Conservation (phyloP, 2,113 vertebrate genomes). For the Sitta europaea region DNA sequence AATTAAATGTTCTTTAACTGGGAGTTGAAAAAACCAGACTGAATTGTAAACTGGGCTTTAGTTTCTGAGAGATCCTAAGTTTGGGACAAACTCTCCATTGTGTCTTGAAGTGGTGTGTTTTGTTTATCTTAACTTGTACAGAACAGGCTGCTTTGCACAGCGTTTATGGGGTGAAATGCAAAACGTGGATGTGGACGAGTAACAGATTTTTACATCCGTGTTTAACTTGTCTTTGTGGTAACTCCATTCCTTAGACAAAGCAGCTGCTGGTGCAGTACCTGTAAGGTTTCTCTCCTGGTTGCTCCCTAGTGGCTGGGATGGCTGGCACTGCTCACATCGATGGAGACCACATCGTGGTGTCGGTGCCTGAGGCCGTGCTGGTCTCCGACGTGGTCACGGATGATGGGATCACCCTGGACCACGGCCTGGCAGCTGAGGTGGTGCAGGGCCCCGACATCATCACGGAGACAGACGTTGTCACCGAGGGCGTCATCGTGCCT, state of each 20-base stretch:
- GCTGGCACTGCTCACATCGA: slow-evolving; percentile 95
- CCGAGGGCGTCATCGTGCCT: slow-evolving; percentile 89
- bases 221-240: neutral
- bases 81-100: neutral
- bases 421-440: slow-evolving; percentile 89
- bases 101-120: neutral
- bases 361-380: slow-evolving; percentile 94
- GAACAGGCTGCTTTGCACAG: neutral
- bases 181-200: neutral
- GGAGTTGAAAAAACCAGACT: neutral
- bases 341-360: slow-evolving; percentile 97
- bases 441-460: slow-evolving; percentile 88
- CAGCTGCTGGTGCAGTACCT: neutral
- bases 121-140: neutral
- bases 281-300: slow-evolving; percentile 61
- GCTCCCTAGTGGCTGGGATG: slow-evolving; percentile 89
- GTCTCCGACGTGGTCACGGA: slow-evolving; percentile 95
- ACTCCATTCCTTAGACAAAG: neutral
- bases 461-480: slow-evolving; percentile 80
- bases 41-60: neutral
- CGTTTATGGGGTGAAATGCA: neutral
- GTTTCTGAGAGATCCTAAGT: neutral
- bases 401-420: slow-evolving; percentile 91
- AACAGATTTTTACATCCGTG: neutral
- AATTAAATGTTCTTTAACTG: neutral